Conservation (phyloP, 2,113 vertebrate species). For the Channa maculata region DNA sequence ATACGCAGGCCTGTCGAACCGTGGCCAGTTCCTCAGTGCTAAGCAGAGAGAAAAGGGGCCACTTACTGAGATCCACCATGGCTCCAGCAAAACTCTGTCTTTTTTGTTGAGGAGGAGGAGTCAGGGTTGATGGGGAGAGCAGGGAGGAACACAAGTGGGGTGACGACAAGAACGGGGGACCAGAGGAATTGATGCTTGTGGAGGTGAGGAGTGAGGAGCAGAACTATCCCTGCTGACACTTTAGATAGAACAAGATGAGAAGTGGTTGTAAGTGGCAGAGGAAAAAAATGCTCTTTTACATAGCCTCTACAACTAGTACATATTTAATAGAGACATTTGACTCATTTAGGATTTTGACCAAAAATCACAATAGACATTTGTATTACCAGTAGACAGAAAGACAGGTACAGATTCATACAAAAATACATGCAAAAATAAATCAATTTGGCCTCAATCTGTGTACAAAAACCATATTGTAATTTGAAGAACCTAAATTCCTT, state of each 20-base stretch:
- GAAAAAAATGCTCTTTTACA: no score
- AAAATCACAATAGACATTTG: no score
- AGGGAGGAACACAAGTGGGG: conserved; percentile 11
- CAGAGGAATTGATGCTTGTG: conserved; percentile 20
- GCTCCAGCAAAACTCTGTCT: conserved; percentile 25
- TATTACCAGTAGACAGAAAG: neutral
- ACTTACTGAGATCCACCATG: conserved; percentile 95
- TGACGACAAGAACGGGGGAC: conserved; percentile 14
- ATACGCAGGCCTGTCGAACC: conserved; percentile 93
- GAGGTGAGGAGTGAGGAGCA: conserved; percentile 35
- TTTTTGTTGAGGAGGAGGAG: conserved; percentile 11
- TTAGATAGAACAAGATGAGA: conserved; percentile 7
- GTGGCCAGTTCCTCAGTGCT: conserved; percentile 86
- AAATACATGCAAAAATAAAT: neutral
- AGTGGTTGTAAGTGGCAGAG: no score
- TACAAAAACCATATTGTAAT: neutral
- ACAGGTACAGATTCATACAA: neutral
- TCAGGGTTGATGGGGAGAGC: conserved; percentile 30
- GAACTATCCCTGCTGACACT: conserved; percentile 62
- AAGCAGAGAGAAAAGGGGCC: conserved; percentile 93
- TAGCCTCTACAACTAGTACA: no score
- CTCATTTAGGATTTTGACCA: no score
- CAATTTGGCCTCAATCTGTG: no score
- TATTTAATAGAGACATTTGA: no score
- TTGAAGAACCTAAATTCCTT: no score